phyloP scores from a whole-genome alignment of 2,113 vertebrate species.

The Marcusenius ussheri region DNA sequence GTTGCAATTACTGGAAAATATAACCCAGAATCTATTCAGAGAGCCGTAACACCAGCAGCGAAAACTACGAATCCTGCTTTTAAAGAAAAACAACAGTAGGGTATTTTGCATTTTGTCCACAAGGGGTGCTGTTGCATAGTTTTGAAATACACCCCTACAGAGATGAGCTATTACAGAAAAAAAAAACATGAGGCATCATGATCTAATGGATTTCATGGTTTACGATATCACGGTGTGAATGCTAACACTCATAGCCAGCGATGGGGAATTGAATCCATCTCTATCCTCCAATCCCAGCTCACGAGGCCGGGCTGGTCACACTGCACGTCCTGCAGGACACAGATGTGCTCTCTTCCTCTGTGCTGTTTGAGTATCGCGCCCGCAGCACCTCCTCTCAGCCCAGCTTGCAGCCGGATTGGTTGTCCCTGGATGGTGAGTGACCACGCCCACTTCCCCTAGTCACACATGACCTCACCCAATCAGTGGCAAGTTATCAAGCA shows the following conservation, averaged over 20 bases:
- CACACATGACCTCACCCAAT: not conserved
- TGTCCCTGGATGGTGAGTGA: conserved; percentile 78
- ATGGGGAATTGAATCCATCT: not conserved
- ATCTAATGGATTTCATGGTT: conserved; percentile 12
- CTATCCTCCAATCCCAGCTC: conserved; percentile 54
- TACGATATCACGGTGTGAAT: conserved; percentile 9
- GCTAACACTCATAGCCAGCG: not conserved
- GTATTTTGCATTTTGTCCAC: not conserved
- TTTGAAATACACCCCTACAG: not conserved
- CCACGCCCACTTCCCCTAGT: not conserved
- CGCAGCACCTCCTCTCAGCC: conserved; percentile 72
- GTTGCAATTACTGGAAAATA: not conserved
- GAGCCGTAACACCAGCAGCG: not conserved
- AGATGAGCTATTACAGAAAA: not conserved
- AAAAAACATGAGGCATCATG: not conserved
- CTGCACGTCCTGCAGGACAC: conserved; percentile 69
- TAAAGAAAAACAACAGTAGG: not conserved
- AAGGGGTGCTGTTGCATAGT: conserved; percentile 4
- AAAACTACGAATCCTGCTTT: not conserved
- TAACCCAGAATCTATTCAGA: not conserved
- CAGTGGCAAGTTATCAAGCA: not conserved
- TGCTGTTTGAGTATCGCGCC: conserved; percentile 79
- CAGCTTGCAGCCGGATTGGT: conserved; percentile 81
- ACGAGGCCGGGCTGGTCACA: conserved; percentile 77
- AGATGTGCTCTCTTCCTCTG: conserved; percentile 64